Percentiles rank a stretch among this genome's conserved stretches.
These are phyloP conservation scores for Anseranas semipalmata DNA, from an alignment of 2,113 vertebrate genomes.

Conservation along the genomic window DNA sequence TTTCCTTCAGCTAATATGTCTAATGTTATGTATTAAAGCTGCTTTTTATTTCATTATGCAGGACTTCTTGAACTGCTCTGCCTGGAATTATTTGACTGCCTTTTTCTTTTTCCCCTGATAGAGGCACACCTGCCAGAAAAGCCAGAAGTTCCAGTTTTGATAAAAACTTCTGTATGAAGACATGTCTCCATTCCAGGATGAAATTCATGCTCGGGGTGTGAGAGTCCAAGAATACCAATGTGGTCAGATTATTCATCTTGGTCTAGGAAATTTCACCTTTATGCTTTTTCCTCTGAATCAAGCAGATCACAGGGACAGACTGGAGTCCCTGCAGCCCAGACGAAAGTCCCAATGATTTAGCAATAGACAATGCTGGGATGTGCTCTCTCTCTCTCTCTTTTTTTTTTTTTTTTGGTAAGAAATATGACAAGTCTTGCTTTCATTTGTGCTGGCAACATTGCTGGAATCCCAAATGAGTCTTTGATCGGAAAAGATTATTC, in stretches of 20 bases:
- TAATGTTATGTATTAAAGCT: not conserved
- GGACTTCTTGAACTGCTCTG: not conserved
- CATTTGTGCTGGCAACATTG: fast-evolving
- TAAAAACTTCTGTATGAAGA: not conserved
- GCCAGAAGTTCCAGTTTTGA: not conserved
- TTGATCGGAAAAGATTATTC: not conserved
- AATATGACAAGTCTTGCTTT: not conserved
- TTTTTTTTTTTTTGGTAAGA: not conserved
- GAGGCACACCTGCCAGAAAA: not conserved
- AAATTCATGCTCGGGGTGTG: not conserved
- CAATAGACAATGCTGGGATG: not conserved
- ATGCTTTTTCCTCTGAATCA: not conserved
- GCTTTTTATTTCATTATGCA: not conserved
- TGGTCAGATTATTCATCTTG: not conserved
- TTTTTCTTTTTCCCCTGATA: not conserved
- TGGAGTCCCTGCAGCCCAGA: not conserved
- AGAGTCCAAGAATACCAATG: not conserved
- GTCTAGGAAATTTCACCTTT: not conserved
- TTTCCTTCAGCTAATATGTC: no score
- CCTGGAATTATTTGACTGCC: not conserved
- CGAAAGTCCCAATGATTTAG: fast-evolving
- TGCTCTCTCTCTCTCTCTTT: not conserved
- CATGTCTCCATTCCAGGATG: not conserved
- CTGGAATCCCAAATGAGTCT: not conserved
- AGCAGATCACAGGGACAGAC: not conserved